Evolutionary conservation across 2,888 invertebrate genomes (phyloP), one percentile per base, ranked within the genome.

Genomic region (Leptopterna dolabrata): DNA sequence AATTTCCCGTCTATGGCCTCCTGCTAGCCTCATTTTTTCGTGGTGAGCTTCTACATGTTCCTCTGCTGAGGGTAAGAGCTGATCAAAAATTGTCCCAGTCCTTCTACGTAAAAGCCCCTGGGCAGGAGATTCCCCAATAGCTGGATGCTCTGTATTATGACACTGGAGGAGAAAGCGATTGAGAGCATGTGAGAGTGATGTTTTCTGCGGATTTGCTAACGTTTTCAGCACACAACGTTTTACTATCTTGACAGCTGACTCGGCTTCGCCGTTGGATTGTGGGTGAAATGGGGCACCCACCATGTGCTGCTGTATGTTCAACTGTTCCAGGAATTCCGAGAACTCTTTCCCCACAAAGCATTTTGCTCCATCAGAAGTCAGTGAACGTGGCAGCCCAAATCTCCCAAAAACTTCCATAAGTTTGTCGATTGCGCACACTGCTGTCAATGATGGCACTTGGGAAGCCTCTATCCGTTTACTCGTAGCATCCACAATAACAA

Each of bases 391-490:
- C 14, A 76, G 36, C 7, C 76, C 76, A 36, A 76, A 76, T 19
- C 36, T 30, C 3, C 27, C 76, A n/a, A 41, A 78, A 14, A 19
- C 19, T 19, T 76, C 76, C 14, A 9, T 19, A 7, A 76, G n/a
- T 36, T 36, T 76, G 7, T 76, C 76, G n/a, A 76, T 76, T n/a
- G 76, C 41, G 11, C 4, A 7, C 7, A 3, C 6, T n/a, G 63
- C 83, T n/a, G n/a, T n/a, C n/a, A n/a, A n/a, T n/a, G n/a, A n/a
- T n/a, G n/a, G n/a, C n/a, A n/a, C n/a, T n/a, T 4, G 76, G 19
- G 47, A 87, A 87, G 30, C 47, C 51, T 76, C 76, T 84, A 14
- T 84, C 84, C 76, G 63, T 84, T 84, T n/a, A n/a, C 55, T 73
- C 6, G 82, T 82, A 7, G 87, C 45, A 76, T 87, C 87, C 24